A percentile compares a stretch with the other conserved stretches of the same genome.
Conservation (phyloP, 2,888 invertebrate species). For the Iselma pallidipennis region DNA sequence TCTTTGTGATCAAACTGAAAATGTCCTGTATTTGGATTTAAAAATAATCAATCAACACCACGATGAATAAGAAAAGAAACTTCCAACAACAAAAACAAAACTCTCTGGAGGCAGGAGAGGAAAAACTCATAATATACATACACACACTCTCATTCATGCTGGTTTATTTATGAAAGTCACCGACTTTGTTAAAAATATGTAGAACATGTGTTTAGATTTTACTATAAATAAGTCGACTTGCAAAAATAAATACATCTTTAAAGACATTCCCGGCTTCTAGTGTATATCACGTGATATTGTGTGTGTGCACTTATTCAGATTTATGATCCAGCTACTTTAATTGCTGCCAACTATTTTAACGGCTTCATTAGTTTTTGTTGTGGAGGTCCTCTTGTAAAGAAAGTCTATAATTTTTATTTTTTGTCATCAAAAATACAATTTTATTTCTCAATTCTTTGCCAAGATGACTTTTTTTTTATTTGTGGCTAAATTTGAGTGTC, state of each 20-base stretch:
- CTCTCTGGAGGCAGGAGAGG: too few relatives aligned
- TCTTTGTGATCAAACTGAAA: background rate
- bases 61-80: too few relatives aligned
- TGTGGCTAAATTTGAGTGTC: too few relatives aligned
- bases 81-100: too few relatives aligned
- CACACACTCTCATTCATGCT: slow-evolving; percentile 14
- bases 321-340: slow-evolving; percentile 6
- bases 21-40: background rate
- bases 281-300: slow-evolving; percentile 16
- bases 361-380: slow-evolving; percentile 6
- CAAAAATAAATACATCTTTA: slow-evolving; percentile 19
- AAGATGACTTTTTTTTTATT: too few relatives aligned
- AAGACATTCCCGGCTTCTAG: background rate
- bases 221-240: slow-evolving; percentile 17
- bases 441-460: too few relatives aligned
- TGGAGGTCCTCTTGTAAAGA: background rate
- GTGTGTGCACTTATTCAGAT: background rate
- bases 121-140: too few relatives aligned
- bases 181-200: slow-evolving; percentile 21
- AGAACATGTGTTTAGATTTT: slow-evolving; percentile 17
- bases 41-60: background rate
- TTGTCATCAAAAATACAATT: too few relatives aligned
- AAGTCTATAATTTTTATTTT: too few relatives aligned
- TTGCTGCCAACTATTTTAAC: slow-evolving; percentile 12
- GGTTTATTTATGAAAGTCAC: slow-evolving; percentile 22